Percentiles rank a stretch among this genome's conserved stretches.
Conservation (phyloP, 2,888 invertebrate genomes). For the Caradrina clavipalpis region DNA sequence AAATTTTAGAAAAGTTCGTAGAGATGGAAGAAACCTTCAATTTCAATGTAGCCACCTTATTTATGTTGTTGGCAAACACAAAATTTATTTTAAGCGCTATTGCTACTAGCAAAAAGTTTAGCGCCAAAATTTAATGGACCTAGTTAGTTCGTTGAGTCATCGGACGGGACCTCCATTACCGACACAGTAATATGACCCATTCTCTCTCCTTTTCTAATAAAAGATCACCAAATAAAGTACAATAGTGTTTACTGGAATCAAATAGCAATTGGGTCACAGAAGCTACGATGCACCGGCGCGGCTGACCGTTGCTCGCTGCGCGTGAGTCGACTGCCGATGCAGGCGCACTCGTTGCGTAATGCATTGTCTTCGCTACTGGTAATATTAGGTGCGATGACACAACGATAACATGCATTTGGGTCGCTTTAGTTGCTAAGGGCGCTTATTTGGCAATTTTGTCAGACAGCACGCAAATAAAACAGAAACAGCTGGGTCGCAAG, state of each 20-base stretch:
- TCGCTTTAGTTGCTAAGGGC: conserved; percentile 63
- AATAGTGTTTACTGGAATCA: conserved; percentile 77
- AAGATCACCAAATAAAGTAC: conserved; percentile 52
- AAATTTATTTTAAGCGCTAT: conserved; percentile 13
- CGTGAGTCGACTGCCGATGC: conserved; percentile 84
- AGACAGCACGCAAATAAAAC: conserved; percentile 24
- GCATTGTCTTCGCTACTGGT: conserved; percentile 77
- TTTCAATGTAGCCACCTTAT: conserved; percentile 17
- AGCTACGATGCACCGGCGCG: conserved; percentile 75
- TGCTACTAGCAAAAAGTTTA: conserved; percentile 7
- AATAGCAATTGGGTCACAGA: conserved; percentile 85
- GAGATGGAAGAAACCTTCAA: conserved; percentile 8
- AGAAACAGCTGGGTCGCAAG: conserved; percentile 20
- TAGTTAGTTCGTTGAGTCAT: conserved; percentile 5
- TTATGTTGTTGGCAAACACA: conserved; percentile 28
- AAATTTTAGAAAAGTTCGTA: conserved; percentile 34
- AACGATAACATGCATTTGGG: conserved; percentile 69
- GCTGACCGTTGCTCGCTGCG: conserved; percentile 84
- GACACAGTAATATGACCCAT: conserved; percentile 19
- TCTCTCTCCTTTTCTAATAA: conserved; percentile 32
- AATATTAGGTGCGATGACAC: conserved; percentile 77
- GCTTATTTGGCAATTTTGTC: conserved; percentile 13
- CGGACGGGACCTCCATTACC: background rate
- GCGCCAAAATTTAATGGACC: conserved; percentile 7
- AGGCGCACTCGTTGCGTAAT: conserved; percentile 78